Base-by-base conservation (phyloP, 2,113 vertebrate genomes). In the Microcebus ravelobensis region DNA sequence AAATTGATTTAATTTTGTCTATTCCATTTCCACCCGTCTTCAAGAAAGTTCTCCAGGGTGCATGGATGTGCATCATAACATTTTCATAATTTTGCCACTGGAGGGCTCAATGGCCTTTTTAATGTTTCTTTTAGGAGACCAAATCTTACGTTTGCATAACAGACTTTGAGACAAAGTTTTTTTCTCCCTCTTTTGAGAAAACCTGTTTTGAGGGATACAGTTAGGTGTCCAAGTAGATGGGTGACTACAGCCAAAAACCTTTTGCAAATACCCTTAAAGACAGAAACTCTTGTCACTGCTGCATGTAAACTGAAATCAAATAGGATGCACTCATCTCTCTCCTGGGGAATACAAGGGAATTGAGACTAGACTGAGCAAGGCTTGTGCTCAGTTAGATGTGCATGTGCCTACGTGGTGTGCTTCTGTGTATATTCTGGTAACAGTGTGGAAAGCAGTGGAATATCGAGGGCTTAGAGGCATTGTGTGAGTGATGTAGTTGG, bases 51-150 rank as follows among this genome's bases (percentile, higher is more conserved):
- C 34, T 94, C 21, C 8, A 79, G 48, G 21, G 39, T 61, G 5
- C n/a, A 73, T 65, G 36, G 34, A 27, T 96, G 6, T 45, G 2
- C 31, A n/a, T 48, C 7, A 13, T 50, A 88, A 82, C 81, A 90
- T 93, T 98, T 97, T 95, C 92, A 77, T 84, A 55, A 84, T 59
- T 94, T 97, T 95, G 31, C 92, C 63, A 94, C 96, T 96, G 91
- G 61, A 81, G 96, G 94, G 92, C 97, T 34, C 59, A 96, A 4
- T 92, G 84, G 25, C 25, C 45, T 91, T 95, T 59, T 87, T 59
- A 36, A 70, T 63, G 84, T 73, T 52, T 27, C 27, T 91, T 90
- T 96, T 67, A 82, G 73, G 31, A 96, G 36, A 91, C 0, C n/a
- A 94, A 63, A 52, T 93, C 45, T 84, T 92, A 48, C 6, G 0